A percentile compares a stretch with the other conserved stretches of the same genome.
phyloP scores from a whole-genome alignment of 2,797 vertebrate genomes.

The Sciurus carolinensis region DNA sequence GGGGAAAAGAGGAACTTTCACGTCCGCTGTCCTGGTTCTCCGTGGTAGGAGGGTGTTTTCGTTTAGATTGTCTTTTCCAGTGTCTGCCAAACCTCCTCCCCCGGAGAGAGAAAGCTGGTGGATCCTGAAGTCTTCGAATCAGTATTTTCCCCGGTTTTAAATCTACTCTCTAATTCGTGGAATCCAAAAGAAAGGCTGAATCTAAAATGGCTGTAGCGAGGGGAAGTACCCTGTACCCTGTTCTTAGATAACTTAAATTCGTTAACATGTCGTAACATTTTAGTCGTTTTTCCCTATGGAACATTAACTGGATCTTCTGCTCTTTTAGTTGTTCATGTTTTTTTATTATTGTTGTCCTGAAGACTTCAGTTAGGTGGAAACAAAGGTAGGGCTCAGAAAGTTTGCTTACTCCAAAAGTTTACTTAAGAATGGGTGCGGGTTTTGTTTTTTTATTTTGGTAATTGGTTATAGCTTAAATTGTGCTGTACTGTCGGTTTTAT shows the following conservation, averaged over 20 bases:
- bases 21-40: background rate
- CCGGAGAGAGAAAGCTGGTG: background rate
- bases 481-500: conserved; percentile 49
- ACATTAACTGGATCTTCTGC: background rate
- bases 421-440: conserved; percentile 76
- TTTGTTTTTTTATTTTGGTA: background rate
- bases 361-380: conserved; percentile 63
- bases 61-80: background rate
- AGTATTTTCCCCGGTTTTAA: conserved; percentile 11
- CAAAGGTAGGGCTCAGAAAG: conserved; percentile 55
- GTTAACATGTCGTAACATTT: conserved; percentile 19
- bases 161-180: background rate
- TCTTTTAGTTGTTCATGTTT: background rate
- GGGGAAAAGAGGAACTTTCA: background rate
- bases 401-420: conserved; percentile 74
- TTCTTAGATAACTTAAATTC: conserved; percentile 58
- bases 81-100: too few relatives aligned
- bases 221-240: conserved; percentile 74
- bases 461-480: conserved; percentile 65
- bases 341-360: background rate
- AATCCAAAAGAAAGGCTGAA: conserved; percentile 66
- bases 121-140: background rate
- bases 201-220: conserved; percentile 83
- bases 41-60: conserved; percentile 24
- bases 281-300: background rate